Conservation (phyloP, 2,797 vertebrate species). For the Xerus rutilus region DNA sequence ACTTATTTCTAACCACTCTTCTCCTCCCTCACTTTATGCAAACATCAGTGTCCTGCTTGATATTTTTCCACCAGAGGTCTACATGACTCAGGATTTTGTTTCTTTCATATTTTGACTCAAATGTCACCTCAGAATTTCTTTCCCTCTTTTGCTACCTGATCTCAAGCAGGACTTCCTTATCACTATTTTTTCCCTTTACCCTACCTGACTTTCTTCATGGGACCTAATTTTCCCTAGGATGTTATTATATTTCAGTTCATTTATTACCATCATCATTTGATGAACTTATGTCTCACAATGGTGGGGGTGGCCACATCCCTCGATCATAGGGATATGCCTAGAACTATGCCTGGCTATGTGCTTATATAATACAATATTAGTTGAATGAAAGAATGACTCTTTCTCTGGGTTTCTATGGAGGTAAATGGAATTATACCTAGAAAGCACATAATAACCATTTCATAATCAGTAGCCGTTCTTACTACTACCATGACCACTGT, state of each 20-base stretch:
- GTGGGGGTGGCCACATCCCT: background rate
- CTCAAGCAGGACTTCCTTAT: background rate
- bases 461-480: background rate
- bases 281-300: background rate
- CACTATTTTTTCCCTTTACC: background rate
- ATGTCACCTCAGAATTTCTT: background rate
- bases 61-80: background rate
- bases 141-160: background rate
- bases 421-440: background rate
- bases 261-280: background rate
- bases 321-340: background rate
- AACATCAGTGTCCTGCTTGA: background rate
- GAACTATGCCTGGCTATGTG: background rate
- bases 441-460: background rate
- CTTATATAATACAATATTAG: background rate
- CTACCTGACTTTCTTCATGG: background rate
- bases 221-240: background rate
- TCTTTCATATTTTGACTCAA: background rate
- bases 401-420: background rate
- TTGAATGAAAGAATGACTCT: background rate
- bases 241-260: background rate
- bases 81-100: background rate
- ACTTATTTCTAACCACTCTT: background rate
- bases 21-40: background rate
- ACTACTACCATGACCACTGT: background rate